A percentile compares a stretch with the other conserved stretches of the same genome.
Conservation (phyloP, 2,113 vertebrate genomes). For the Collichthys lucidus region DNA sequence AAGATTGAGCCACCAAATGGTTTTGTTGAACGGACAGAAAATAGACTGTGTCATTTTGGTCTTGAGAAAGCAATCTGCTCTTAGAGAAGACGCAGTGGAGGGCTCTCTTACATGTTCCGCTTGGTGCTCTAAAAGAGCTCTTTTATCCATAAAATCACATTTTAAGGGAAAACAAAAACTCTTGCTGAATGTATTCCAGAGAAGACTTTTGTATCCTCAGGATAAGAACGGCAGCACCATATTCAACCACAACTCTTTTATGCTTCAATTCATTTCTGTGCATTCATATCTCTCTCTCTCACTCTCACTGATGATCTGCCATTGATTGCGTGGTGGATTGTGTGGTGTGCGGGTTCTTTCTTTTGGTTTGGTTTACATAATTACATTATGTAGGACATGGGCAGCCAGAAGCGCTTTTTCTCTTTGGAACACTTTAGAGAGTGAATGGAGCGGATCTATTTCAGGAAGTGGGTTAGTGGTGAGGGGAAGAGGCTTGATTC, state of each 20-base stretch:
- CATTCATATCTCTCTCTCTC: constrained; percentile 17
- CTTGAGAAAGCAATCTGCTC: constrained; percentile 24
- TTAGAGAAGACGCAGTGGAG: not conserved
- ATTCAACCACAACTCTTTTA: not conserved
- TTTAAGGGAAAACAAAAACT: not conserved
- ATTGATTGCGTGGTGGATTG: constrained; percentile 65
- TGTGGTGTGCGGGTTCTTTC: constrained; percentile 51
- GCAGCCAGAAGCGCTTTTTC: constrained; percentile 81
- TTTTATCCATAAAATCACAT: constrained; percentile 9
- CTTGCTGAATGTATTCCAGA: not conserved
- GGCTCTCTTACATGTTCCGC: not conserved
- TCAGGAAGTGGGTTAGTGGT: constrained; percentile 84
- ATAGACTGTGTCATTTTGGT: constrained; percentile 26
- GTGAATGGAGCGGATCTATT: constrained; percentile 83
- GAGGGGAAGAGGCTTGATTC: constrained; percentile 78
- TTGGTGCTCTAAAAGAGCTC: constrained; percentile 8
- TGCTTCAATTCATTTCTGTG: constrained; percentile 2
- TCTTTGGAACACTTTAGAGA: constrained; percentile 80
- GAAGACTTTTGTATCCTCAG: not conserved
- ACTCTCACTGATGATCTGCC: constrained; percentile 49
- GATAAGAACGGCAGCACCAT: not conserved
- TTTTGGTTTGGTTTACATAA: constrained; percentile 79
- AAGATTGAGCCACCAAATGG: constrained; percentile 37
- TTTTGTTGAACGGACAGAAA: constrained; percentile 44
- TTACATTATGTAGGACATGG: constrained; percentile 83